These are phyloP conservation scores for Xestia c-nigrum DNA, from an alignment of 2,888 invertebrate species.

Conservation along the genomic window DNA sequence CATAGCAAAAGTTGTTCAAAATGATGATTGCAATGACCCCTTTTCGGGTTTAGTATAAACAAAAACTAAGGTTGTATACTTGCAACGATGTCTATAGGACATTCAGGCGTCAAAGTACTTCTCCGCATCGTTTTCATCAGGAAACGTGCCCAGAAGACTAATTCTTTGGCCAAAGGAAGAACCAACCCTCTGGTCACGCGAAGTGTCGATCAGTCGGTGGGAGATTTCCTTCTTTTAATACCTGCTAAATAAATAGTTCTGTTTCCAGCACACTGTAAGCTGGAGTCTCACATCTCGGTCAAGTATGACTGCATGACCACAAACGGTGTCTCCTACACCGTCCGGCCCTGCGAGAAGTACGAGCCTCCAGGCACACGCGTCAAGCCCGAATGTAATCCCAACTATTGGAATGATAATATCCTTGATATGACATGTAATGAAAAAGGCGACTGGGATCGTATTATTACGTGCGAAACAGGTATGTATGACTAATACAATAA, in stretches of 20 bases:
- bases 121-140: too few species aligned
- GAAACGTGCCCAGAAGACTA: too few species aligned
- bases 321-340: fast-evolving
- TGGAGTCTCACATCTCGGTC: constrained; percentile 1
- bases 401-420: neutral
- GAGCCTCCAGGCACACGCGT: neutral
- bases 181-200: too few species aligned
- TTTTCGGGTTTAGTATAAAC: too few species aligned
- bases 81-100: too few species aligned
- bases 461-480: neutral
- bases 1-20: too few species aligned
- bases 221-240: neutral
- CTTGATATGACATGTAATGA: neutral
- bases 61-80: too few species aligned
- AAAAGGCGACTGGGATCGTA: neutral
- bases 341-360: neutral
- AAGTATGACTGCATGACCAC: neutral
- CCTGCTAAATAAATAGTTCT: neutral
- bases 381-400: neutral
- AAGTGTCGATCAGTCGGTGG: too few species aligned
- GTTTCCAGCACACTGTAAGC: neutral
- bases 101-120: too few species aligned
- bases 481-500: neutral
- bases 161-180: too few species aligned
- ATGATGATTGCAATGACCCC: too few species aligned